Conservation (phyloP, 2,113 vertebrate species). For the Dolichotis patagonum region DNA sequence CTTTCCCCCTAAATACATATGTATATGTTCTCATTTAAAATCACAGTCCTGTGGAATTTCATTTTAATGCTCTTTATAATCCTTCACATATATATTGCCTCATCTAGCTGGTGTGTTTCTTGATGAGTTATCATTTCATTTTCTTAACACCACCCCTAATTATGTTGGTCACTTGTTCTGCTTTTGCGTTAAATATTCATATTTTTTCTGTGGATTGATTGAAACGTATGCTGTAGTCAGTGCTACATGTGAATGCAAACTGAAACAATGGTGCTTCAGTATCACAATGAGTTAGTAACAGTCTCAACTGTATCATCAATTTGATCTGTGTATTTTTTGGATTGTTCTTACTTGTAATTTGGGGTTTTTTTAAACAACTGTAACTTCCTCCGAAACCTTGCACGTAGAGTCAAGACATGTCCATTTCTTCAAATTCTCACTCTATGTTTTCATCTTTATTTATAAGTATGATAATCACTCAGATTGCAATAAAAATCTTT, state of each 20-base stretch:
- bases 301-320: not conserved
- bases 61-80: not conserved
- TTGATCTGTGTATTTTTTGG: constrained; percentile 1
- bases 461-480: not conserved
- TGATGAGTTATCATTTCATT: not conserved
- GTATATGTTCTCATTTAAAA: not conserved
- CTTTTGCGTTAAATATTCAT: not conserved
- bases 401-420: not conserved
- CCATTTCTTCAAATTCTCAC: not conserved
- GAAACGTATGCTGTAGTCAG: not conserved
- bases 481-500: not conserved
- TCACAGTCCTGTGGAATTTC: not conserved
- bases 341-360: not conserved
- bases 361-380: not conserved
- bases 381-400: not conserved
- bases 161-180: not conserved
- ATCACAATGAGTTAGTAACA: not conserved
- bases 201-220: not conserved
- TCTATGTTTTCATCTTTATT: not conserved
- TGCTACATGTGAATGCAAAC: not conserved
- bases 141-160: not conserved
- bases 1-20: not conserved
- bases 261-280: not conserved
- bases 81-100: not conserved
- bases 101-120: not conserved